Evolutionary conservation across 2,888 invertebrate species (phyloP).

Genomic region (Anarsia innoxiella): DNA sequence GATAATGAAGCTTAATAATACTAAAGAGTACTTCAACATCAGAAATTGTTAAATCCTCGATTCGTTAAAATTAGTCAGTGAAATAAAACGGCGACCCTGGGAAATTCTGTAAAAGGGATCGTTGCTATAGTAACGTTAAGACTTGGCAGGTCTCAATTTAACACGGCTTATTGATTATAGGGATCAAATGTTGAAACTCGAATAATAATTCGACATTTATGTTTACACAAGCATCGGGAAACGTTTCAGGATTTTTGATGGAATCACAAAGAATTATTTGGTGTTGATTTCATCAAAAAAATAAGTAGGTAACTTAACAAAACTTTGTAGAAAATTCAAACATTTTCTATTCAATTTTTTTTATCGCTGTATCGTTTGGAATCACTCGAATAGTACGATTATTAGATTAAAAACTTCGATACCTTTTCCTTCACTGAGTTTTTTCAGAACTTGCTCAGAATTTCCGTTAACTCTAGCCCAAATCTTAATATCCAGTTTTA

Average conservation of each 20-base stretch:
- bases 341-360: not conserved
- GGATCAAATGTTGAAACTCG: constrained; percentile 40
- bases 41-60: not conserved
- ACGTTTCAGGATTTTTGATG: constrained; percentile 10
- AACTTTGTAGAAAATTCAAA: not conserved
- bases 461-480: no score
- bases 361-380: no score
- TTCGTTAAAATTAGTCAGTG: constrained; percentile 36
- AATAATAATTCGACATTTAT: constrained; percentile 25
- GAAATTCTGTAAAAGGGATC: constrained; percentile 45
- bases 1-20: no score
- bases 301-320: not conserved
- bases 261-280: not conserved
- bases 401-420: no score
- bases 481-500: constrained; percentile 1
- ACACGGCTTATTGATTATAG: constrained; percentile 55
- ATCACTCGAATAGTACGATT: no score
- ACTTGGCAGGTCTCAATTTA: constrained; percentile 45
- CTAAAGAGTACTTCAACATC: no score
- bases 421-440: no score
- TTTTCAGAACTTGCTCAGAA: no score
- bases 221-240: constrained; percentile 13
- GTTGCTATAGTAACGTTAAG: constrained; percentile 56
- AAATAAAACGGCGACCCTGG: constrained; percentile 27
- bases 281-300: not conserved